Conservation (phyloP, 2,888 invertebrate species). For the Hoplodrina blanda region DNA sequence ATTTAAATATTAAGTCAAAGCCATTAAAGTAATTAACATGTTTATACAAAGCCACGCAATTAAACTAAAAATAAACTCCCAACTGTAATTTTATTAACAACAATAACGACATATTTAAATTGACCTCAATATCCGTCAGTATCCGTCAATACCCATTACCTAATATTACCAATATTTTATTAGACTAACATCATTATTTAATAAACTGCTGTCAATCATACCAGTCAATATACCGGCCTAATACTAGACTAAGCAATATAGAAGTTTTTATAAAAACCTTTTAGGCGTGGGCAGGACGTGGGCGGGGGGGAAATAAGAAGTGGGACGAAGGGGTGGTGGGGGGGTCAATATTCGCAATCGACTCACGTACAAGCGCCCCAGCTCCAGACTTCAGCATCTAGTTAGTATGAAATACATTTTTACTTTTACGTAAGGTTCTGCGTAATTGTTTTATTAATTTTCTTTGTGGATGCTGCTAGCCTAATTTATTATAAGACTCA, state of each 20-base stretch:
- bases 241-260: constrained; percentile 41
- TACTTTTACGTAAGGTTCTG: constrained; percentile 53
- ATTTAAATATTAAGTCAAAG: constrained; percentile 6
- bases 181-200: constrained; percentile 28
- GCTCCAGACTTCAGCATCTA: constrained; percentile 64
- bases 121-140: not conserved
- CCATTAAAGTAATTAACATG: constrained; percentile 12
- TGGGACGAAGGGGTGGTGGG: constrained; percentile 7
- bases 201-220: constrained; percentile 46
- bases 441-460: constrained; percentile 53
- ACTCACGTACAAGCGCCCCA: constrained; percentile 69
- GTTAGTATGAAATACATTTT: constrained; percentile 61
- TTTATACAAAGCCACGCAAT: not conserved
- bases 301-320: constrained; percentile 28
- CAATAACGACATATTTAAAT: constrained; percentile 12
- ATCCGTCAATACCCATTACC: not conserved
- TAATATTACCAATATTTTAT: constrained; percentile 22
- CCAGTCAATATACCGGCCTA: constrained; percentile 29
- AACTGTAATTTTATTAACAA: not conserved
- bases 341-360: constrained; percentile 60
- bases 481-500: constrained; percentile 11
- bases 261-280: constrained; percentile 60
- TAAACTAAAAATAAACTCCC: constrained; percentile 5
- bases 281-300: constrained; percentile 55
- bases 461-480: constrained; percentile 9